Base-by-base conservation (phyloP, 2,113 vertebrate species). In the Pao palembangensis region DNA sequence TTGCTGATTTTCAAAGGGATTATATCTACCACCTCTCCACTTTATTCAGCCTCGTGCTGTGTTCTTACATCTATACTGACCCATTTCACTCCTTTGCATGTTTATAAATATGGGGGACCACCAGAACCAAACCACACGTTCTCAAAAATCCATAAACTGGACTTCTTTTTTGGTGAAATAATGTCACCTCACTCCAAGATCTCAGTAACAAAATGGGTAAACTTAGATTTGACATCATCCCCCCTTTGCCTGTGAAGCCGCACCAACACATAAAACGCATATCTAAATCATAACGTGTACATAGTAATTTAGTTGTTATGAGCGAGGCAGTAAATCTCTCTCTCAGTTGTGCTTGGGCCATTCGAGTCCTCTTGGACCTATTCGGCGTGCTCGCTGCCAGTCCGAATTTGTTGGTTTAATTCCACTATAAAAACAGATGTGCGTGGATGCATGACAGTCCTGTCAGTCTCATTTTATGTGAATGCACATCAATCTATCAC, bases 161-260 rank as follows among this genome's bases (percentile, higher is more conserved):
- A 41, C 77, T 34, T 34, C 12, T 17, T 84, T 79, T 86, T 85
- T 80, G 56, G 79, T 75, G 64, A 81, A 87, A 80, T 83, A 72
- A 84, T 82, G 81, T 89, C 83, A 87, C 79, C 79, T 63, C 64
- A 51, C 71, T 79, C 50, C 48, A 61, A 75, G n/a, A 53, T 82
- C 83, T 86, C 83, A 68, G 51, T 87, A 76, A 75, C 75, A 38
- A 75, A 81, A 82, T 28, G 50, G 69, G 53, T 87, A 87, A 64
- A 82, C 85, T 87, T 83, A 85, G 81, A 74, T 64, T 42, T 42
- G 75, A 80, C 77, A 81, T 87, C 81, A 86, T 81, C 65, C 44
- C 25, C 41, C 17, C 58, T 74, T 79, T 44, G 61, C 64, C 51
- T 58, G 51, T 75, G 55, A 81, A 76, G 69, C 59, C 59, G 77